phyloP scores from a whole-genome alignment of 2,888 invertebrate genomes.

The Noctua comes region DNA sequence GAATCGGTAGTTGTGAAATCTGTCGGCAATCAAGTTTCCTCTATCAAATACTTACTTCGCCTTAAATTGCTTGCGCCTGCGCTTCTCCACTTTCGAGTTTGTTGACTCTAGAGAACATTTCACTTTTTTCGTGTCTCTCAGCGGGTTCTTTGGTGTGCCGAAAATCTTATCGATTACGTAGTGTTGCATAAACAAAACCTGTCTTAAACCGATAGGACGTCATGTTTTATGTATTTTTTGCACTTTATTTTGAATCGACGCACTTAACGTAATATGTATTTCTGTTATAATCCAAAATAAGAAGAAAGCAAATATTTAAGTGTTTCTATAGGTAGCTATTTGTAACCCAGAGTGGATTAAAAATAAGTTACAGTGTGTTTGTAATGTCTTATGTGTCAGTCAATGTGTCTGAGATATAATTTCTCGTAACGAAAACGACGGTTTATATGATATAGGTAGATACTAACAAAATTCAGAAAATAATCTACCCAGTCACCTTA shows the following conservation, averaged over 20 bases:
- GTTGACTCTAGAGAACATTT: slow-evolving; percentile 77
- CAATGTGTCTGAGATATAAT: not conserved
- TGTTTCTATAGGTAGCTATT: not conserved
- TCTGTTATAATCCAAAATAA: slow-evolving; percentile 26
- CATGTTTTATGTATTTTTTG: slow-evolving; percentile 57
- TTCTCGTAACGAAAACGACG: not conserved
- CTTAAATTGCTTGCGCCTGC: slow-evolving; percentile 70
- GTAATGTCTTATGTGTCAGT: not conserved
- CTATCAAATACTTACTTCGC: slow-evolving; percentile 70
- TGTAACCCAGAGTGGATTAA: slow-evolving; percentile 1
- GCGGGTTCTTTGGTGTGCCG: slow-evolving; percentile 67
- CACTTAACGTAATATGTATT: slow-evolving; percentile 23
- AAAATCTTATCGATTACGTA: slow-evolving; percentile 73
- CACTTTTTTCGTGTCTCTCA: slow-evolving; percentile 76
- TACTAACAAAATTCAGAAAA: not conserved
- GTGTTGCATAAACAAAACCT: slow-evolving; percentile 73
- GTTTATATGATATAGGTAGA: slow-evolving; percentile 1
- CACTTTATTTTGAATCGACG: slow-evolving; percentile 48
- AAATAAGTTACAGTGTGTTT: not conserved
- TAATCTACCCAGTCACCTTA: not conserved
- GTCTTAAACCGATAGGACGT: slow-evolving; percentile 60
- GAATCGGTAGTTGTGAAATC: slow-evolving; percentile 73
- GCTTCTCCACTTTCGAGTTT: slow-evolving; percentile 77
- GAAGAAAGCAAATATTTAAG: not conserved
- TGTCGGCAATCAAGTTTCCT: slow-evolving; percentile 73